Evolutionary conservation across 2,797 vertebrate genomes (phyloP).

Genomic region (Holocentrus rufus): DNA sequence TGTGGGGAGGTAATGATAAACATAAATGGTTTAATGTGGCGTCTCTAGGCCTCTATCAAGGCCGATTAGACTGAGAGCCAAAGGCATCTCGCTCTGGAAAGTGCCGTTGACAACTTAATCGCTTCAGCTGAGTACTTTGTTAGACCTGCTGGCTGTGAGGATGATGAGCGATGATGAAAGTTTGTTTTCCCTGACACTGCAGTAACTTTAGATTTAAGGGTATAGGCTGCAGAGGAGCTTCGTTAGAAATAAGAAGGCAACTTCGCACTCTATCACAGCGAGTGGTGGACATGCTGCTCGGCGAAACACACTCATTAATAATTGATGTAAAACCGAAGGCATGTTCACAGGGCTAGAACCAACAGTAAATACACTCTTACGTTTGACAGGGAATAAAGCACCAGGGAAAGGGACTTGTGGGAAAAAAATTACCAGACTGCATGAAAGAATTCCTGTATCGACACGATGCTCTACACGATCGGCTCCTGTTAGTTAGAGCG

Average conservation of each 20-base stretch:
- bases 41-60: conserved; percentile 55
- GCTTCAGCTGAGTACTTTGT: conserved; percentile 64
- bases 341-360: conserved; percentile 38
- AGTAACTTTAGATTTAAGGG: conserved; percentile 52
- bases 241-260: conserved; percentile 52
- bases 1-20: conserved; percentile 55
- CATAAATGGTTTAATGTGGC: conserved; percentile 49
- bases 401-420: conserved; percentile 26
- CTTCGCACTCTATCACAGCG: conserved; percentile 39
- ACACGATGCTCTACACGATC: neutral
- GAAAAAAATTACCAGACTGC: conserved; percentile 6
- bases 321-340: conserved; percentile 46
- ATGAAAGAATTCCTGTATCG: conserved; percentile 3
- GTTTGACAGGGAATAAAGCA: conserved; percentile 50
- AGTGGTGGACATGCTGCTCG: conserved; percentile 34
- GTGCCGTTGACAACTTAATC: conserved; percentile 77
- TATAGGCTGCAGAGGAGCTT: conserved; percentile 30
- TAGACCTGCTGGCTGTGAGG: conserved; percentile 62
- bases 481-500: conserved; percentile 5
- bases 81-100: conserved; percentile 66
- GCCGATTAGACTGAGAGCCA: conserved; percentile 71
- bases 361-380: conserved; percentile 27
- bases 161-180: conserved; percentile 69
- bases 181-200: conserved; percentile 62
- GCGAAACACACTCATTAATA: conserved; percentile 63